phyloP scores from a whole-genome alignment of 2,888 invertebrate species.

The Fragum fragum region DNA sequence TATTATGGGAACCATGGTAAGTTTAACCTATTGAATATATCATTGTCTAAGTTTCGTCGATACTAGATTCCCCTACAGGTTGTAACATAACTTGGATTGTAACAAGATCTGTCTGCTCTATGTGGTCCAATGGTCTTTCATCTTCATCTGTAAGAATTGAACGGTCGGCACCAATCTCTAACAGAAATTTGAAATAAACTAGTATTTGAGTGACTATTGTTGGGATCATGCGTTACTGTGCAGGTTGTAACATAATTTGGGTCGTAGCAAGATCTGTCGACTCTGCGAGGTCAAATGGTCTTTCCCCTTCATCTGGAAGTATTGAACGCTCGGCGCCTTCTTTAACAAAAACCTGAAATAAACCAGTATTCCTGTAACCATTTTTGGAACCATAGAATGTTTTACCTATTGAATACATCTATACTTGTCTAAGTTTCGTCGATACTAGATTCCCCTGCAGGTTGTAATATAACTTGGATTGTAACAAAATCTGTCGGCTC shows the following conservation, averaged over 20 bases:
- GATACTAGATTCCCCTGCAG: neutral
- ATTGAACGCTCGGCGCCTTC: constrained; percentile 81
- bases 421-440: constrained; percentile 2
- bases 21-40: too few species aligned
- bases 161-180: constrained; percentile 81
- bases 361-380: too few species aligned
- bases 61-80: neutral
- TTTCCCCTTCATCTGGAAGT: constrained; percentile 84
- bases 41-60: neutral
- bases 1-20: too few species aligned
- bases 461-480: constrained; percentile 81
- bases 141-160: constrained; percentile 83
- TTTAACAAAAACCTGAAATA: constrained; percentile 79
- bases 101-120: constrained; percentile 83
- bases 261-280: too few species aligned
- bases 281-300: constrained; percentile 78
- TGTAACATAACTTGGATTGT: constrained; percentile 82
- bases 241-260: too few species aligned
- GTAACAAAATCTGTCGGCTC: constrained; percentile 83
- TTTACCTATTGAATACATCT: too few species aligned
- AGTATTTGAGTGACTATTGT: too few species aligned
- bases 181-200: constrained; percentile 75
- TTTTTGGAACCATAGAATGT: too few species aligned
- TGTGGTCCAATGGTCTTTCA: constrained; percentile 84
- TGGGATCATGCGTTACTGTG: too few species aligned